Evolutionary conservation across 2,797 vertebrate species (phyloP).

Genomic region (Typhlichthys subterraneus): DNA sequence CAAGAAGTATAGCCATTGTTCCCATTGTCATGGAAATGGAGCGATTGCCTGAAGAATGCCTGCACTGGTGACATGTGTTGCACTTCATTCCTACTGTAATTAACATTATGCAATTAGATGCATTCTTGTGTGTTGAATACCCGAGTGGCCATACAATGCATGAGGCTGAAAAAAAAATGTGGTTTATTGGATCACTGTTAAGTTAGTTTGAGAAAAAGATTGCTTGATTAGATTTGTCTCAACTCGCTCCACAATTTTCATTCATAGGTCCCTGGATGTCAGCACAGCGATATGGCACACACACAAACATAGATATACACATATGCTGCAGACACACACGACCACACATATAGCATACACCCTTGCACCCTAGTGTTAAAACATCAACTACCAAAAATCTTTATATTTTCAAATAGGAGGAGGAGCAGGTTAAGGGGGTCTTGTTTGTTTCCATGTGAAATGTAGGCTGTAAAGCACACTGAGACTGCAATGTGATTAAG

Average conservation of each 20-base stretch:
- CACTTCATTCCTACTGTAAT: conserved; percentile 41
- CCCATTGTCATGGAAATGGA: conserved; percentile 25
- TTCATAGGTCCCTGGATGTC: conserved; percentile 1
- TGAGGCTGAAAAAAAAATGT: neutral
- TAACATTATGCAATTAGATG: conserved; percentile 27
- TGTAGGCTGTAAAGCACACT: no score
- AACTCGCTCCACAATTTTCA: conserved; percentile 18
- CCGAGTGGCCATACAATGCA: conserved; percentile 14
- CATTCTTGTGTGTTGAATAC: conserved; percentile 28
- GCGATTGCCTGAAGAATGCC: conserved; percentile 8
- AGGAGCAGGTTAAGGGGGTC: no score
- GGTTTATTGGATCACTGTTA: conserved; percentile 16
- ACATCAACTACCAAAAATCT: no score
- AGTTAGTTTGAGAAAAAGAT: conserved; percentile 23
- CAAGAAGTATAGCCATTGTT: conserved; percentile 11
- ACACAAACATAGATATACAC: conserved; percentile 1
- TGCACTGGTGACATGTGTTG: conserved; percentile 16
- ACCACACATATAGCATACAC: no score
- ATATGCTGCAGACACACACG: neutral
- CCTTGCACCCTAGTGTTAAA: no score
- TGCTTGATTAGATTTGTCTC: conserved; percentile 20
- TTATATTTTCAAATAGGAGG: no score
- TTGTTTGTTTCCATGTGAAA: no score
- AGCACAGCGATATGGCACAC: neutral
- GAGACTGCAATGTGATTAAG: no score